Percentiles rank a stretch among this genome's conserved stretches.
These are phyloP conservation scores for Cyanistes caeruleus DNA, from an alignment of 2,113 vertebrate species.

Conservation along the genomic window DNA sequence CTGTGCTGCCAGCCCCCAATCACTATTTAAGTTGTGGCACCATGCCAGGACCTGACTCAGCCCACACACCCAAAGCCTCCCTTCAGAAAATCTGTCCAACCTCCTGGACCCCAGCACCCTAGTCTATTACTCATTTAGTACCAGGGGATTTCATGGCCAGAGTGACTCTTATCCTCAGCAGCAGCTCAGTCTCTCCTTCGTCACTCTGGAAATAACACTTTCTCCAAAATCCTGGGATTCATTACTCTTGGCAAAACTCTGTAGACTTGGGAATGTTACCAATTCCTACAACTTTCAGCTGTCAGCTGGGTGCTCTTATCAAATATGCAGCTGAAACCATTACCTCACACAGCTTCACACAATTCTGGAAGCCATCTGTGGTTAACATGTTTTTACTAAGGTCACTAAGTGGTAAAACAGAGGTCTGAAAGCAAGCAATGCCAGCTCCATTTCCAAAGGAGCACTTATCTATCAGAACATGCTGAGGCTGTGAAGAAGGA, in stretches of 20 bases:
- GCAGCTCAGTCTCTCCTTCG: background rate
- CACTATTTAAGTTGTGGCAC: background rate
- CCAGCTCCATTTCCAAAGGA: background rate
- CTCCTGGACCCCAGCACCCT: fast-evolving
- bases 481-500: background rate
- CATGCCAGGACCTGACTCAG: background rate
- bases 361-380: background rate
- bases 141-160: background rate
- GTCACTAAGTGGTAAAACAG: background rate
- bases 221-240: background rate
- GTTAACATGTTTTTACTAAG: background rate
- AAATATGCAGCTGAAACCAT: background rate
- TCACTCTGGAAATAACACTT: background rate
- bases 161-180: background rate
- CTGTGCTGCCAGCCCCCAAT: background rate
- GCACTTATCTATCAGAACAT: background rate
- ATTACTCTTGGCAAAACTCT: background rate
- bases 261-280: background rate
- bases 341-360: background rate
- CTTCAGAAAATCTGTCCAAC: background rate
- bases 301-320: background rate
- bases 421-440: background rate
- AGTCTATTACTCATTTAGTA: background rate
- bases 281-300: background rate
- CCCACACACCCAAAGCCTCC: background rate